These are phyloP conservation scores for Agyllia agylla DNA, from an alignment of 2,888 invertebrate species.

Conservation along the genomic window DNA sequence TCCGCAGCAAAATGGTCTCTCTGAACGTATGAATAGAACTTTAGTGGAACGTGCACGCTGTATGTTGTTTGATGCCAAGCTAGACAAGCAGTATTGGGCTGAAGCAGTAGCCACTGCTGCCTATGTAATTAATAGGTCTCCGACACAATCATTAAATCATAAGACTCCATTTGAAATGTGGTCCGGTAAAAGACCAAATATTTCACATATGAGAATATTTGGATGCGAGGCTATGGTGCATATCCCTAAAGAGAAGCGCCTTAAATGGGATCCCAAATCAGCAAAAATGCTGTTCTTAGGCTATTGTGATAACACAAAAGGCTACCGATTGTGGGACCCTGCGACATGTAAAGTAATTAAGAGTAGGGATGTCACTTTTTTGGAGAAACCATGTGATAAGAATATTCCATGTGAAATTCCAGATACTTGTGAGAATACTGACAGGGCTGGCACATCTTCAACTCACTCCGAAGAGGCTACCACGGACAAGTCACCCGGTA, in stretches of 20 bases:
- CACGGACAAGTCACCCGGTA: background rate
- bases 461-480: background rate
- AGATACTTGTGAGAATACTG: background rate
- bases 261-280: constrained; percentile 24
- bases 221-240: constrained; percentile 79
- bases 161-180: constrained; percentile 79
- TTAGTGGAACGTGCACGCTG: constrained; percentile 69
- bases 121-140: constrained; percentile 49
- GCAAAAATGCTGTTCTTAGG: constrained; percentile 12
- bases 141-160: background rate
- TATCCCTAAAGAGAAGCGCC: constrained; percentile 48
- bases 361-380: background rate
- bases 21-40: constrained; percentile 79
- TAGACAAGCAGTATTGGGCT: constrained; percentile 68
- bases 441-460: background rate
- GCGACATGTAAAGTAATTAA: background rate
- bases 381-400: background rate
- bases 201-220: constrained; percentile 81
- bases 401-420: background rate
- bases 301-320: constrained; percentile 22
- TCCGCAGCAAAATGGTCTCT: constrained; percentile 81
- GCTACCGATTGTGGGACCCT: background rate
- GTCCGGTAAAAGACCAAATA: constrained; percentile 79
- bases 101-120: constrained; percentile 69
- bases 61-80: constrained; percentile 63